Base-by-base conservation (phyloP, 2,113 vertebrate genomes). In the Caretta caretta region DNA sequence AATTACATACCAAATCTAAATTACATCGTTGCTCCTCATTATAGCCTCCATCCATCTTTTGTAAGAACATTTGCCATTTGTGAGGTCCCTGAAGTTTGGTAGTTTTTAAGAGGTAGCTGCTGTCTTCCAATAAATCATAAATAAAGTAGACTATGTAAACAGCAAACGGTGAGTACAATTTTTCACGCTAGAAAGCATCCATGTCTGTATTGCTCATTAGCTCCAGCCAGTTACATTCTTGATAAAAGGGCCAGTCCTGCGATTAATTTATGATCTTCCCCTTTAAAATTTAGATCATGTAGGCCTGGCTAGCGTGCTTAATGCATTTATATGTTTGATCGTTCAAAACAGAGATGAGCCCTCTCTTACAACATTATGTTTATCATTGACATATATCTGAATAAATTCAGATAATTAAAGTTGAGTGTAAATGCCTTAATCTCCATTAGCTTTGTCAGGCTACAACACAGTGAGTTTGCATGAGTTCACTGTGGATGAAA, bases 71-170 rank as follows among this genome's bases (percentile, higher is more conserved):
- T 50, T 75, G 87, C 56, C 69, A 80, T 75, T 78, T 49, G 56
- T 51, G 86, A 93, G 88, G 86, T 92, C 82, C 62, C 54, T 50
- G 80, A 72, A 79, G 82, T 83, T 78, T 13, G 46, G 14, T 51
- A 69, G 53, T 35, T 49, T 62, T 22, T 42, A 51, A 48, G 95
- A 96, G 97, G 93, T 94, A 95, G 94, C 69, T 90, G 65, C 31
- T 11, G 22, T 27, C 19, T 81, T 75, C 50, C 6, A 51, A 29
- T 10, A 90, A 69, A 16, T 12, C 1, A 9, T 79, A 38, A 86
- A 49, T 3, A 49, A n/a, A 92, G 48, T 54, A 31, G 59, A 2
- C 0, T 53, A 48, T 16, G 48, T 8, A 51, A 49, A 59, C 24
- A 79, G 24, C 9, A 10, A 49, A 59, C 5, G 31, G 56, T 83